A percentile compares a stretch with the other conserved stretches of the same genome.
phyloP scores from a whole-genome alignment of 2,113 vertebrate genomes.

The Typhlomys cinereus region DNA sequence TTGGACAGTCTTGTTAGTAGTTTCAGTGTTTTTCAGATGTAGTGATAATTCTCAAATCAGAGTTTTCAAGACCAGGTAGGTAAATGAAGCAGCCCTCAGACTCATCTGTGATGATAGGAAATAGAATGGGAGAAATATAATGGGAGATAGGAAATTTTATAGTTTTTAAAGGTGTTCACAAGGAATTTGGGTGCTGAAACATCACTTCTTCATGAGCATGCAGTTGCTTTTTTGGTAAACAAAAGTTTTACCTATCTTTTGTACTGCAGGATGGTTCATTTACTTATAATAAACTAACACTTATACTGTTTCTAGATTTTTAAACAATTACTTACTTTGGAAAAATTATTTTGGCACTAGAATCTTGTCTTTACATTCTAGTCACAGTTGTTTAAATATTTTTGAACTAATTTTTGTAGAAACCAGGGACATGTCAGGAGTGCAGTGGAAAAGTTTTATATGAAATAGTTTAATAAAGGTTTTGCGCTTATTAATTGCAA shows the following conservation, averaged over 20 bases:
- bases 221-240: not conserved
- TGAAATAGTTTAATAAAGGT: not conserved
- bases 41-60: not conserved
- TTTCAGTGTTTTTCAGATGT: not conserved
- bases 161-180: not conserved
- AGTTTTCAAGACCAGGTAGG: not conserved
- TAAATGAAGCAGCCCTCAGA: not conserved
- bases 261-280: not conserved
- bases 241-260: not conserved
- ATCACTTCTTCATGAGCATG: not conserved
- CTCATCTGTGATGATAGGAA: not conserved
- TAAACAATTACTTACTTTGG: not conserved
- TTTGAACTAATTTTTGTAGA: not conserved
- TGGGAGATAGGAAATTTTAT: not conserved
- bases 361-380: not conserved
- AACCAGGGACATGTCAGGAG: not conserved
- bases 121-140: conserved; percentile 15
- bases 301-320: conserved; percentile 1
- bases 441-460: not conserved
- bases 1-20: not conserved
- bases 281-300: conserved; percentile 2
- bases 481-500: not conserved
- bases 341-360: not conserved
- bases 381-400: not conserved
- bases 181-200: conserved; percentile 11